Percentiles rank a stretch among this genome's conserved stretches.
Conservation (phyloP, 2,113 vertebrate genomes). For the Acanthochromis polyacanthus region DNA sequence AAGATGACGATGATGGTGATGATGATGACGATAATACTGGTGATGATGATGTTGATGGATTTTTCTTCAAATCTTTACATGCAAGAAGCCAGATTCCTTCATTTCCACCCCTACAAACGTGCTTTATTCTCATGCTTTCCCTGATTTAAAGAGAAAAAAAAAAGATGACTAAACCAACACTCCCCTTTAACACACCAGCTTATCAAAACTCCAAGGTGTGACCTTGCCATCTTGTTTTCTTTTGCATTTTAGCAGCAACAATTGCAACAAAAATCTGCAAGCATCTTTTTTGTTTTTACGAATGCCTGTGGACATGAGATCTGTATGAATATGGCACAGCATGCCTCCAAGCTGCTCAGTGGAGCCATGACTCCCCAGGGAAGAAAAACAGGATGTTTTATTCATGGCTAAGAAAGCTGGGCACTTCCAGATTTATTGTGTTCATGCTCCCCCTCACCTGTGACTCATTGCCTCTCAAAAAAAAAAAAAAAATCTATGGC, state of each 20-base stretch:
- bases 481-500: slow-evolving; percentile 27
- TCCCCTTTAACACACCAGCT: slow-evolving; percentile 11
- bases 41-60: slow-evolving; percentile 3
- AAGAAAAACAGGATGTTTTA: slow-evolving; percentile 65
- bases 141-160: no score
- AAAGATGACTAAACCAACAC: not conserved
- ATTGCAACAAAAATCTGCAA: not conserved
- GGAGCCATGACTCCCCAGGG: slow-evolving; percentile 5
- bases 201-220: slow-evolving; percentile 48
- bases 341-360: slow-evolving; percentile 19
- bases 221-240: slow-evolving; percentile 50
- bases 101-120: no score
- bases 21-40: slow-evolving; percentile 35
- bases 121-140: no score
- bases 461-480: slow-evolving; percentile 79
- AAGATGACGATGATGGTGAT: slow-evolving; percentile 39
- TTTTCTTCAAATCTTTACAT: not conserved
- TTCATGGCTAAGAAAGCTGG: slow-evolving; percentile 38
- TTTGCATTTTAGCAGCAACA: not conserved
- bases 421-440: slow-evolving; percentile 48
- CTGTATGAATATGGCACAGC: not conserved
- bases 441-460: slow-evolving; percentile 72
- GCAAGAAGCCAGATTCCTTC: no score
- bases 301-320: slow-evolving; percentile 9
- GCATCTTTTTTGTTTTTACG: not conserved